These are phyloP conservation scores for Zygothrica quintamaculata DNA, from an alignment of 2,888 invertebrate genomes.

Conservation along the genomic window DNA sequence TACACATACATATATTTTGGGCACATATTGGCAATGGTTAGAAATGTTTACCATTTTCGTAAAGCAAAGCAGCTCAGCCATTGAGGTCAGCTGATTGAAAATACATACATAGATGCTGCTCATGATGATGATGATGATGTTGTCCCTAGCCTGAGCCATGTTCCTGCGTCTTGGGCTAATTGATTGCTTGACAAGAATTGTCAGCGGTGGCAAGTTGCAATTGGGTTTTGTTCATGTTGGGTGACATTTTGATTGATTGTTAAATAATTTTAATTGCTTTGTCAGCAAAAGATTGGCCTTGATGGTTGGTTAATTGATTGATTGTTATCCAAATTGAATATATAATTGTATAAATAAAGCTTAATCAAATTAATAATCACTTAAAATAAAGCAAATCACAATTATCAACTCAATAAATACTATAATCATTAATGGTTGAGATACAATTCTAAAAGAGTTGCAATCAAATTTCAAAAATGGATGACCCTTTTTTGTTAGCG, in stretches of 20 bases:
- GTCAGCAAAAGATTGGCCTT: conserved; percentile 39
- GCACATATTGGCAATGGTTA: conserved; percentile 52
- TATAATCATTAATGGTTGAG: neutral
- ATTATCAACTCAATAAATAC: conserved; percentile 2
- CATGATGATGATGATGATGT: conserved; percentile 20
- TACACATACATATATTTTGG: too few species aligned
- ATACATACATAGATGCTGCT: conserved; percentile 24
- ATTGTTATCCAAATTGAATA: conserved; percentile 39
- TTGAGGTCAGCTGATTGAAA: conserved; percentile 56
- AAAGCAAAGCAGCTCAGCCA: conserved; percentile 32
- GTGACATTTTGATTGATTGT: conserved; percentile 70
- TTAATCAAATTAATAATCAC: conserved; percentile 14
- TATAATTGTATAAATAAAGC: conserved; percentile 41
- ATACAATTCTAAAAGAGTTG: conserved; percentile 14
- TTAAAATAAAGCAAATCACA: neutral
- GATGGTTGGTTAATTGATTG: conserved; percentile 48
- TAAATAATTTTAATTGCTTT: conserved; percentile 66
- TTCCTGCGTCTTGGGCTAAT: conserved; percentile 36
- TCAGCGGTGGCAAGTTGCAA: conserved; percentile 11
- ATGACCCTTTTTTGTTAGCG: too few species aligned
- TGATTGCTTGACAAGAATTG: conserved; percentile 48
- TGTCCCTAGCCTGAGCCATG: conserved; percentile 4
- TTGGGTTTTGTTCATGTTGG: conserved; percentile 21
- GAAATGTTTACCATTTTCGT: conserved; percentile 29
- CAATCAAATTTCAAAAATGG: neutral